A percentile compares a stretch with the other conserved stretches of the same genome.
Conservation (phyloP, 2,113 vertebrate genomes). For the Coturnix japonica region DNA sequence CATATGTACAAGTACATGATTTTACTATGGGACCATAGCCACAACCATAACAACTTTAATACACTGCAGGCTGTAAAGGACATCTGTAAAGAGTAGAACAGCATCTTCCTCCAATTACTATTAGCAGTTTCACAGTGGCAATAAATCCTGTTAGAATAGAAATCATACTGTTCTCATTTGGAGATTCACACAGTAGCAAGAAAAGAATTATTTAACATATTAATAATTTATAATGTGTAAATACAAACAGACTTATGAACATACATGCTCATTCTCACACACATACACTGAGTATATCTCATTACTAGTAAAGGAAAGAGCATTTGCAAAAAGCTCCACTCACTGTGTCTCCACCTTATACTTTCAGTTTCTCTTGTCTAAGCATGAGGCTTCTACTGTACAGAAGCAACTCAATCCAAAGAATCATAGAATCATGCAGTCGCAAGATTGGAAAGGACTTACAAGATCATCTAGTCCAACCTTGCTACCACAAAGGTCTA, state of each 20-base stretch:
- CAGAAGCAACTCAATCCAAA: neutral
- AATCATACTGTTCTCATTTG: neutral
- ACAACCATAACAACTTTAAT: neutral
- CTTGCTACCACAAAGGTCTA: neutral
- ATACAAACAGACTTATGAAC: neutral
- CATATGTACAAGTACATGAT: neutral
- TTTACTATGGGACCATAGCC: neutral
- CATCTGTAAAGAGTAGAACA: neutral
- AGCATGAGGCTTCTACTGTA: neutral
- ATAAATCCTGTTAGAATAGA: neutral
- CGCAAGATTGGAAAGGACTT: no score
- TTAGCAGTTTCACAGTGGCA: neutral
- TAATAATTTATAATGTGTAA: neutral
- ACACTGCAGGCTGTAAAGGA: neutral
- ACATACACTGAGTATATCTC: neutral
- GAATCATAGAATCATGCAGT: no score
- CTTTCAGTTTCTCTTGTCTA: neutral
- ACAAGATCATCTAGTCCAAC: no score
- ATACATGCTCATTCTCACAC: neutral
- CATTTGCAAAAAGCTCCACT: neutral
- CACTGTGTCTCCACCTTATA: rapidly evolving
- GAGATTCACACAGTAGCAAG: neutral
- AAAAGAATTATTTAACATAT: neutral
- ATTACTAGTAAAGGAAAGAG: neutral
- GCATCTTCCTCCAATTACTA: neutral